Evolutionary conservation across 2,113 vertebrate genomes (phyloP).

Genomic region (Lontra canadensis): DNA sequence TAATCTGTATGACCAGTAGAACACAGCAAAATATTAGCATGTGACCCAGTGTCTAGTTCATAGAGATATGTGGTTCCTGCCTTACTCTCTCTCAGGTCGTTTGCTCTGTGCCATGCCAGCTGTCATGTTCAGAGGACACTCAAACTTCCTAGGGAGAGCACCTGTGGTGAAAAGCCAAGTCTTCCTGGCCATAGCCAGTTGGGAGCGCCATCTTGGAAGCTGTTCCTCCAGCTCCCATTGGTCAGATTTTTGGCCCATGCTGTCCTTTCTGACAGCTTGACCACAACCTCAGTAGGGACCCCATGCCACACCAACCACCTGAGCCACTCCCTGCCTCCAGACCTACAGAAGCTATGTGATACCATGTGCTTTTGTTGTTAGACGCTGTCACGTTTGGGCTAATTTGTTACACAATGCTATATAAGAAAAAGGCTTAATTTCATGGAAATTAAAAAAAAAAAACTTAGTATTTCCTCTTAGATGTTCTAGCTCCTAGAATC

Average conservation of each 20-base stretch:
- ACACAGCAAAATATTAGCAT: accelerated
- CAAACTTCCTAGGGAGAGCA: accelerated
- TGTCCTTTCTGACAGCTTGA: accelerated
- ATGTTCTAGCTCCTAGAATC: neutral
- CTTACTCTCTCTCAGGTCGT: neutral
- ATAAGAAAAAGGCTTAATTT: neutral
- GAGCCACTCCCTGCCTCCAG: accelerated
- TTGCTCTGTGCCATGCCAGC: neutral
- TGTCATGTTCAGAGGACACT: accelerated
- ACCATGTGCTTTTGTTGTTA: neutral
- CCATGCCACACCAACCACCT: too few relatives aligned
- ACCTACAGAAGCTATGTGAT: too few relatives aligned
- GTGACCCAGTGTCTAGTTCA: too few relatives aligned
- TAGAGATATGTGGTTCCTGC: neutral
- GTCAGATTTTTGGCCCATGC: accelerated
- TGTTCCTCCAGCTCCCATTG: too few relatives aligned
- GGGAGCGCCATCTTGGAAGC: neutral
- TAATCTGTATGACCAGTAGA: neutral
- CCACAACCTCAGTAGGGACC: too few relatives aligned
- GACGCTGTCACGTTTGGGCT: neutral
- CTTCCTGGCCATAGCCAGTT: neutral
- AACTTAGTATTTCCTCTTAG: neutral
- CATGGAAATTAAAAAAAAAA: neutral
- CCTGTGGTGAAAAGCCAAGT: accelerated
- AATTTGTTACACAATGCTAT: neutral